Evolutionary conservation across 2,113 vertebrate genomes (phyloP).

Genomic region (Oryzias woworae): DNA sequence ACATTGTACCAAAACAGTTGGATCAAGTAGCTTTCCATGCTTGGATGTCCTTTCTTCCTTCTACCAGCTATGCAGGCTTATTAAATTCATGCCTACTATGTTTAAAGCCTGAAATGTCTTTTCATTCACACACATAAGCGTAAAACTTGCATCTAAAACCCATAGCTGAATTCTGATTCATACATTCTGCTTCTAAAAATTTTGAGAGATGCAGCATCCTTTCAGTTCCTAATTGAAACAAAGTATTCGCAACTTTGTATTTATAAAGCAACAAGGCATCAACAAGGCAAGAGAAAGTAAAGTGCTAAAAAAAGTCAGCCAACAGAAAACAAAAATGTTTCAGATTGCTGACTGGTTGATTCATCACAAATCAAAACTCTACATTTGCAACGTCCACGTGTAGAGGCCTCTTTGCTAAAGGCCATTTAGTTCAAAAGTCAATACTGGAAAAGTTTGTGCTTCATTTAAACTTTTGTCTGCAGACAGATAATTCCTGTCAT

Average conservation of each 20-base stretch:
- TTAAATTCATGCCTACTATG: too few relatives aligned
- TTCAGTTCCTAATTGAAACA: slow-evolving; percentile 17
- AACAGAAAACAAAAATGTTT: slow-evolving; percentile 14
- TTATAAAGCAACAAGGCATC: slow-evolving; percentile 43
- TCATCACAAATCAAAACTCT: slow-evolving; percentile 1
- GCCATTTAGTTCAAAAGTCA: slow-evolving; percentile 19
- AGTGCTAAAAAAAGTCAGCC: slow-evolving; percentile 28
- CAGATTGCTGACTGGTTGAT: slow-evolving; percentile 3
- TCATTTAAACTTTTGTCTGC: slow-evolving; percentile 11
- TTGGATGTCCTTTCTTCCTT: too few relatives aligned
- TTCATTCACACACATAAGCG: slow-evolving; percentile 28
- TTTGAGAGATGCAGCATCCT: slow-evolving; percentile 23
- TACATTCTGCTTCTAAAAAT: slow-evolving; percentile 50
- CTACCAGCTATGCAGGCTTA: too few relatives aligned
- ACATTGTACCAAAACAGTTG: slow-evolving; percentile 16
- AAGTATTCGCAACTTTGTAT: slow-evolving; percentile 20
- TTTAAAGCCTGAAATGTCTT: background rate
- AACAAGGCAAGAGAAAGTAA: slow-evolving; percentile 26
- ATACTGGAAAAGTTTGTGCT: slow-evolving; percentile 38
- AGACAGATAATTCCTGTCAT: slow-evolving; percentile 20
- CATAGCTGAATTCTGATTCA: slow-evolving; percentile 24
- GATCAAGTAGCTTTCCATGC: background rate
- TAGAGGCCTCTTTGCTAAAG: slow-evolving; percentile 4
- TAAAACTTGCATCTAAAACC: slow-evolving; percentile 12
- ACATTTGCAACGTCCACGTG: slow-evolving; percentile 12